phyloP scores from a whole-genome alignment of 1,140 invertebrate species.

The Agrilus planipennis region DNA sequence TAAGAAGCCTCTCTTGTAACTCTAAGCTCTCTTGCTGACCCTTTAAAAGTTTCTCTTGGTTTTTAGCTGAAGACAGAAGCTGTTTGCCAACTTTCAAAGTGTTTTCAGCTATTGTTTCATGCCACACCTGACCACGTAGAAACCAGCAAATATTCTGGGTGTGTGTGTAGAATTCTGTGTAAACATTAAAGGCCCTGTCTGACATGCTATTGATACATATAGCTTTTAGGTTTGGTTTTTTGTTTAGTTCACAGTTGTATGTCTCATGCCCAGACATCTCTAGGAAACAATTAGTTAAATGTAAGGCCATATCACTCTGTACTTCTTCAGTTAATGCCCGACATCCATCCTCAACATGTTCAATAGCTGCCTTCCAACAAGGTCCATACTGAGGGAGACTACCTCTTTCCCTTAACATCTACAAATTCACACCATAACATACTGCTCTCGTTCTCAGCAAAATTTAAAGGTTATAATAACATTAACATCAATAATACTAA shows the following conservation, averaged over 20 bases:
- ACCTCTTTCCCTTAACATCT: slow-evolving; percentile 28
- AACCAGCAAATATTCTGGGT: slow-evolving; percentile 58
- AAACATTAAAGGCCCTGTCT: slow-evolving; percentile 46
- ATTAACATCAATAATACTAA: neutral
- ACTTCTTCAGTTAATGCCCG: slow-evolving; percentile 44
- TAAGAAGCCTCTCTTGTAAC: slow-evolving; percentile 42
- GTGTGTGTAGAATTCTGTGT: slow-evolving; percentile 56
- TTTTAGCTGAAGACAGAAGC: slow-evolving; percentile 22
- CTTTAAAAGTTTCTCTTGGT: slow-evolving; percentile 36
- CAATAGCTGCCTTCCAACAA: slow-evolving; percentile 50
- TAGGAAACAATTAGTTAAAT: slow-evolving; percentile 56
- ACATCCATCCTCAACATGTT: slow-evolving; percentile 42
- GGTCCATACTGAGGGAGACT: slow-evolving; percentile 42
- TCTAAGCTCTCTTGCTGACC: slow-evolving; percentile 43
- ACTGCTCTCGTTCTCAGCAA: neutral
- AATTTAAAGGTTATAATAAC: slow-evolving; percentile 1
- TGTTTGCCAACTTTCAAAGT: slow-evolving; percentile 26
- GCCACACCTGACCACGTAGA: slow-evolving; percentile 52
- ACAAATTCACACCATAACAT: slow-evolving; percentile 5
- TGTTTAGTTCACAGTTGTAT: slow-evolving; percentile 39
- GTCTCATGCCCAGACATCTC: slow-evolving; percentile 42
- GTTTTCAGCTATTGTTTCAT: slow-evolving; percentile 44
- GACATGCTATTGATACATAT: slow-evolving; percentile 46
- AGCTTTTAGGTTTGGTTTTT: slow-evolving; percentile 31
- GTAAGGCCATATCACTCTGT: slow-evolving; percentile 47